A percentile compares a stretch with the other conserved stretches of the same genome.
These are phyloP conservation scores for Idaea straminata DNA, from an alignment of 2,888 invertebrate species.

Conservation along the genomic window DNA sequence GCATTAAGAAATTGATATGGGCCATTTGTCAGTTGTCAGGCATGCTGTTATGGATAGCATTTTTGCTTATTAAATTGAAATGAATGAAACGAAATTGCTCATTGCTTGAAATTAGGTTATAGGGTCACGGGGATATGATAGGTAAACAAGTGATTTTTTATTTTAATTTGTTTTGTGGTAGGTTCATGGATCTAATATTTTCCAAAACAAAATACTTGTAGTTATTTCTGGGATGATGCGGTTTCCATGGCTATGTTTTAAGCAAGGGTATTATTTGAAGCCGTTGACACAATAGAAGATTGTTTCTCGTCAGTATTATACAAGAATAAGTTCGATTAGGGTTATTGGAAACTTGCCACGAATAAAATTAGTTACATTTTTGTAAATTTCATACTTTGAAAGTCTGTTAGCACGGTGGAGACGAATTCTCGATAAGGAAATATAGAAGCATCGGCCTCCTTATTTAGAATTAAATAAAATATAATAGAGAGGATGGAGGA, in stretches of 20 bases:
- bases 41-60: neutral
- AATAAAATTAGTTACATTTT: too few relatives aligned
- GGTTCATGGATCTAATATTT: too few relatives aligned
- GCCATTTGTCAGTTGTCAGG: slow-evolving; percentile 24
- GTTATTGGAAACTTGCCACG: too few relatives aligned
- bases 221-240: too few relatives aligned
- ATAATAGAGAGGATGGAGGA: slow-evolving; percentile 44
- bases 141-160: neutral
- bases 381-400: too few relatives aligned
- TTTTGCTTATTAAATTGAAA: slow-evolving; percentile 1
- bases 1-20: slow-evolving; percentile 32
- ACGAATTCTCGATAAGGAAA: slow-evolving; percentile 8
- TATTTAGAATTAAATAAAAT: slow-evolving; percentile 26
- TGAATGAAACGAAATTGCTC: neutral
- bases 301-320: too few relatives aligned
- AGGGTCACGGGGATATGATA: neutral
- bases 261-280: too few relatives aligned
- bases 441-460: slow-evolving; percentile 19
- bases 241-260: too few relatives aligned
- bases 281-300: too few relatives aligned
- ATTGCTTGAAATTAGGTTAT: slow-evolving; percentile 15
- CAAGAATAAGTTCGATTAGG: too few relatives aligned
- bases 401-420: slow-evolving; percentile 7
- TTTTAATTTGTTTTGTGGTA: neutral
- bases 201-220: too few relatives aligned